These are phyloP conservation scores for Drosophila neotestacea DNA, from an alignment of 2,888 invertebrate species.

Conservation along the genomic window DNA sequence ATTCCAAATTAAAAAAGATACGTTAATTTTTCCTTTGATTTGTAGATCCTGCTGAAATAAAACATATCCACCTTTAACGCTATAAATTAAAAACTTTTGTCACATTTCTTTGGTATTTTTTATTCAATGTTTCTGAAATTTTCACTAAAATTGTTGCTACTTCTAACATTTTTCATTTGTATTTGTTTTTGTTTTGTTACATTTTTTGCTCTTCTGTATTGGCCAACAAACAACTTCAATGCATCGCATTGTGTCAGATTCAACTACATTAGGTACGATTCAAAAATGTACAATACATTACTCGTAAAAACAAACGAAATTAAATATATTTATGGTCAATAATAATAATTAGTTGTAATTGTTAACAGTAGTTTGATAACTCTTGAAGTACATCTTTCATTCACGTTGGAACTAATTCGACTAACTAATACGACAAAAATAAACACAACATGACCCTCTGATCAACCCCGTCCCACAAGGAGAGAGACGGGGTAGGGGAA, in stretches of 20 bases:
- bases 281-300: conserved; percentile 49
- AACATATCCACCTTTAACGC: too few species aligned
- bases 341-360: conserved; percentile 44
- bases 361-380: conserved; percentile 62
- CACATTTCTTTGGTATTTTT: conserved; percentile 75
- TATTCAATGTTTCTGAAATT: conserved; percentile 77
- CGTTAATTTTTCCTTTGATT: too few species aligned
- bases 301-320: conserved; percentile 50
- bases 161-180: conserved; percentile 54
- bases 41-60: not conserved
- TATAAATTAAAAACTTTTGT: not conserved
- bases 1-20: not conserved
- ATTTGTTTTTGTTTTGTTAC: conserved; percentile 27
- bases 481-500: not conserved
- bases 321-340: conserved; percentile 50
- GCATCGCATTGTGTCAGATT: conserved; percentile 42
- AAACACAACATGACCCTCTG: conserved; percentile 42
- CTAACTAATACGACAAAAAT: conserved; percentile 64
- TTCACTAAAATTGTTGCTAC: conserved; percentile 72
- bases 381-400: conserved; percentile 51
- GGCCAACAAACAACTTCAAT: conserved; percentile 54
- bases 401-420: conserved; percentile 71
- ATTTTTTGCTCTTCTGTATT: conserved; percentile 41
- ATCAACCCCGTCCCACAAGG: not conserved
- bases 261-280: conserved; percentile 60